These are phyloP conservation scores for Ferdinandea cuprea DNA, from an alignment of 2,888 invertebrate species.

Conservation along the genomic window DNA sequence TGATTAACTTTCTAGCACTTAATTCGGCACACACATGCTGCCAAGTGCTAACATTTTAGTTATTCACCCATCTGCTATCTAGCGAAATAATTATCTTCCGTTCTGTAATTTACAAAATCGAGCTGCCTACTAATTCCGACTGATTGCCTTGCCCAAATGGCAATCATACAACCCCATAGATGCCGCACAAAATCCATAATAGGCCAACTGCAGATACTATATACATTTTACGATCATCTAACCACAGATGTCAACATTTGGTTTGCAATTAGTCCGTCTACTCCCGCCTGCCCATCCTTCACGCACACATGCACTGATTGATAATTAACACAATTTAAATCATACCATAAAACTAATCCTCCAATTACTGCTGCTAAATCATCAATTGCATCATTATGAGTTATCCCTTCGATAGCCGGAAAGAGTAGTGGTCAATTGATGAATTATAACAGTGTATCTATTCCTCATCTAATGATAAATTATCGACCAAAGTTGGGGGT, in stretches of 20 bases:
- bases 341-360: conserved; percentile 52
- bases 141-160: conserved; percentile 47
- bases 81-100: conserved; percentile 26
- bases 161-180: conserved; percentile 38
- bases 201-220: conserved; percentile 50
- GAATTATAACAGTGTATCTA: conserved; percentile 30
- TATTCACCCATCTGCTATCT: not conserved
- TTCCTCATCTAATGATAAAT: conserved; percentile 19
- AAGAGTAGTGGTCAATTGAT: conserved; percentile 37
- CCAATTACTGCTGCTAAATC: conserved; percentile 48
- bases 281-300: not conserved
- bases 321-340: conserved; percentile 69
- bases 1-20: conserved; percentile 31
- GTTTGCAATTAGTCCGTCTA: conserved; percentile 64
- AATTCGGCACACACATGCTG: conserved; percentile 22
- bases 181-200: conserved; percentile 44
- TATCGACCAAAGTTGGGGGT: not conserved
- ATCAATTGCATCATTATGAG: conserved; percentile 23
- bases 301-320: conserved; percentile 41
- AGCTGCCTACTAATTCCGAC: conserved; percentile 43
- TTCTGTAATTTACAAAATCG: conserved; percentile 36
- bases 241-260: conserved; percentile 72
- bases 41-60: conserved; percentile 10
- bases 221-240: conserved; percentile 55
- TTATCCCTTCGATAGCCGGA: not conserved